These are phyloP conservation scores for Dipodomys ordii DNA, from an alignment of 2,113 vertebrate genomes.

Conservation along the genomic window DNA sequence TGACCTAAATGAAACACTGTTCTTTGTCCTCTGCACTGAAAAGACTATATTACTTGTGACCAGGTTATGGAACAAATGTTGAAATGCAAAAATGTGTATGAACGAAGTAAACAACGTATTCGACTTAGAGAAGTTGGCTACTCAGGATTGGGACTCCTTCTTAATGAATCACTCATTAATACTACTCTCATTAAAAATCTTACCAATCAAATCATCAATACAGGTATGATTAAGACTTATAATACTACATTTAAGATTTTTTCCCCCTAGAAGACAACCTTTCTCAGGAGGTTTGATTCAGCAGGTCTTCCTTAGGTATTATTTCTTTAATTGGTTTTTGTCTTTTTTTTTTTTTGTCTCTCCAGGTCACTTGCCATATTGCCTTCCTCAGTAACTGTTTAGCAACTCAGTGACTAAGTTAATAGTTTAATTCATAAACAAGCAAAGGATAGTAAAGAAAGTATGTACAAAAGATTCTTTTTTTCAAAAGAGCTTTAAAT, in stretches of 20 bases:
- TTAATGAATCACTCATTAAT: constrained; percentile 92
- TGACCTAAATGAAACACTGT: constrained; percentile 31
- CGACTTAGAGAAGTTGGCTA: constrained; percentile 96
- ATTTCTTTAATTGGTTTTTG: background rate
- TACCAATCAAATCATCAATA: constrained; percentile 94
- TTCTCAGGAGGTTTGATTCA: background rate
- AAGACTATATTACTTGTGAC: constrained; percentile 40
- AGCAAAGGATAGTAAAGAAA: constrained; percentile 25
- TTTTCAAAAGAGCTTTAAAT: background rate
- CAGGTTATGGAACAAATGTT: constrained; percentile 97
- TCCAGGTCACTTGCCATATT: background rate
- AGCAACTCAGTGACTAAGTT: constrained; percentile 23
- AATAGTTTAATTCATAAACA: background rate
- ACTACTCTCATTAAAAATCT: constrained; percentile 93
- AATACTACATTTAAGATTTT: constrained; percentile 1
- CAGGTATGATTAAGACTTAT: constrained; percentile 87
- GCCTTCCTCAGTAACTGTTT: constrained; percentile 23
- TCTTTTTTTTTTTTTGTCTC: background rate
- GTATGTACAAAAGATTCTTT: background rate
- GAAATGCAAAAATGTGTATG: constrained; percentile 97
- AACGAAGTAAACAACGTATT: constrained; percentile 95
- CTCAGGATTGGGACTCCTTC: constrained; percentile 94
- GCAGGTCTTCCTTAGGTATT: background rate
- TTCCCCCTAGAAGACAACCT: background rate
- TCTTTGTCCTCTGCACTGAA: constrained; percentile 50